Base-by-base conservation (phyloP, 2,797 vertebrate species). In the Eutrigla gurnardus region DNA sequence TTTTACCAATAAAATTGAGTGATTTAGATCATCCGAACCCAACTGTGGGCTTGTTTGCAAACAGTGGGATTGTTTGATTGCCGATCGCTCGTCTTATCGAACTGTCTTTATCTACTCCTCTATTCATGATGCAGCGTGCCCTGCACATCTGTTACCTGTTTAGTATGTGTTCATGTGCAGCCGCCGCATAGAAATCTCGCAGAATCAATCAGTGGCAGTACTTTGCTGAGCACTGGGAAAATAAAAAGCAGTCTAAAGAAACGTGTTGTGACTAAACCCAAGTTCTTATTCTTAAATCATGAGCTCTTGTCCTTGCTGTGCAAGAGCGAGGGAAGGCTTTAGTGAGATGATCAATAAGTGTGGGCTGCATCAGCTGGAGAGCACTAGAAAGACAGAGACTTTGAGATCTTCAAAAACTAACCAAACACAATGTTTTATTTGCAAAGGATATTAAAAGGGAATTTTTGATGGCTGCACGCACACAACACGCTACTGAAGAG, bases 351-450 rank as follows among this genome's bases (percentile, higher is more conserved):
- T 94, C 92, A 93, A 92, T 93, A 92, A 77, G 78, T 77, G 80
- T 71, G 78, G 77, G 75, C 80, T 75, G 76, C 86, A 83, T 83
- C 79, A 79, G 75, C 58, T 77, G 75, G 65, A 84, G 63, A 84
- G 82, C 63, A 68, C 72, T 80, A 83, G 78, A 85, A 82, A 73
- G 71, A 72, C 52, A 78, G 76, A 88, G 61, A 83, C 70, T 69
- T 65, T 69, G 82, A 86, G 75, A 81, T 84, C 87, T 91, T 91
- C 86, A 92, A 87, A 82, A 90, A 87, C 78, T 68, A 88, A 88
- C 87, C n/a, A 43, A 88, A 90, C 82, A 86, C 78, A 90, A 91
- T 90, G 77, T 93, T 93, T 90, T 91, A 91, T 93, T 92, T 92
- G 86, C 80, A 82, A 87, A 86, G 83, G 75, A 87, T 89, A 91